Evolutionary conservation across 1,140 invertebrate genomes (phyloP).

Genomic region (Drosophila sp.): DNA sequence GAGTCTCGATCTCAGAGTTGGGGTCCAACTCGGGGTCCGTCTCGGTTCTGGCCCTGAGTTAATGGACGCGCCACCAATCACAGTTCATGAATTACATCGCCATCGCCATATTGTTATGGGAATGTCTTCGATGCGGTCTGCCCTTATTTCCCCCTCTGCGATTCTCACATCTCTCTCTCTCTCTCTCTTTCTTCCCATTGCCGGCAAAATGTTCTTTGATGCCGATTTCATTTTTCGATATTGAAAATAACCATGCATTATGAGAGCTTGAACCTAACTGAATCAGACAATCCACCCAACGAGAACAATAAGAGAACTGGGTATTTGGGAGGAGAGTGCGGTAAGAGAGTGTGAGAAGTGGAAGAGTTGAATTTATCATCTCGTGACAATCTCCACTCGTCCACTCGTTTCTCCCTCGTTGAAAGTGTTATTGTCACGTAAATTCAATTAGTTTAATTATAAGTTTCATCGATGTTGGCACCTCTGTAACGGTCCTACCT

Average conservation of each 20-base stretch:
- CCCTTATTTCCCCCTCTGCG: constrained; percentile 7
- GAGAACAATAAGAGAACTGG: constrained; percentile 10
- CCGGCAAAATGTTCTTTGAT: constrained; percentile 79
- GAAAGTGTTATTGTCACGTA: constrained; percentile 82
- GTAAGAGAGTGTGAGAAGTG: constrained; percentile 5
- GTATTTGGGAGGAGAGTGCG: constrained; percentile 1
- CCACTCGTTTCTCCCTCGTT: constrained; percentile 26
- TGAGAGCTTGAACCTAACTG: constrained; percentile 32
- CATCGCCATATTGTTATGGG: constrained; percentile 79
- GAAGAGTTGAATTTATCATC: constrained; percentile 57
- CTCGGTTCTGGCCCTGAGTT: constrained; percentile 34
- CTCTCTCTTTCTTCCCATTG: neutral
- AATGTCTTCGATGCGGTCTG: constrained; percentile 60
- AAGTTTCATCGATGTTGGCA: constrained; percentile 77
- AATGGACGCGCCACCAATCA: constrained; percentile 73
- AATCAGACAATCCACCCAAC: constrained; percentile 2
- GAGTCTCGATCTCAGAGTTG: neutral
- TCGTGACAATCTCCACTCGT: constrained; percentile 69
- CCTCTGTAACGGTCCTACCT: constrained; percentile 53
- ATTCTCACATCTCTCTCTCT: constrained; percentile 5
- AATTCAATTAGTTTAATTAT: constrained; percentile 82
- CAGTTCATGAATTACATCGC: constrained; percentile 81
- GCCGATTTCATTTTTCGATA: constrained; percentile 83
- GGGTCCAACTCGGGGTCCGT: constrained; percentile 12
- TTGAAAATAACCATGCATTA: constrained; percentile 83